Evolutionary conservation across 2,113 vertebrate species (phyloP), one percentile per base, ranked within the genome.

Genomic region (Thalassarche chlororhynchos): DNA sequence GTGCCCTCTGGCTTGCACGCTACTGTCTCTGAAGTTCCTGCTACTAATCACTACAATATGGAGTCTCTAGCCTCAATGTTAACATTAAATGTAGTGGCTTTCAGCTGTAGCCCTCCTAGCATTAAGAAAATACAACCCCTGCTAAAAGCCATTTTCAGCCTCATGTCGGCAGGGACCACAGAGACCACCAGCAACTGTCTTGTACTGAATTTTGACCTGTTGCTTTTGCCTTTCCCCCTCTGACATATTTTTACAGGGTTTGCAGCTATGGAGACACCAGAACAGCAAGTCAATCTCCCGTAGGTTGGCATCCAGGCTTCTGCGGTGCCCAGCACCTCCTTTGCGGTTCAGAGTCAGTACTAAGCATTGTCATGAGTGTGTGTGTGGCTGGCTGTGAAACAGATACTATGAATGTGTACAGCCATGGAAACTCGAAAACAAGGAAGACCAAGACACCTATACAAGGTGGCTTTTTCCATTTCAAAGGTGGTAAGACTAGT

Each of bases 21-120:
- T 88, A 95, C 88, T 7, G 17, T 70, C 92, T 71, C 89, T 89
- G 91, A 92, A 96, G 92, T 97, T 95, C 89, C 86, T 95, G 95
- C 61, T 93, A 31, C 86, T 96, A 96, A 96, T 97, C 84, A 92
- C 76, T 94, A 87, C 96, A 97, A 72, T 91, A 95, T 93, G 94
- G 71, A 93, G 54, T 49, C 78, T 89, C 44, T 82, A 94, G 87
- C 81, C 69, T 93, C 69, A 96, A 52, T 87, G 89, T 95, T 93
- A 96, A 89, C 90, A 87, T 95, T 95, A 91, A 97, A 79, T 84
- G 40, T 42, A 81, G 90, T 52, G 74, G 89, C 87, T 96, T 95
- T 95, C 77, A 94, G 89, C 84, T 93, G 81, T 61, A 93, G 57
- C 49, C 65, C 36, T 93, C 74, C 86, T 94, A 95, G 91, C 65